Conservation (phyloP, 2,888 invertebrate genomes). For the Machimus atricapillus region DNA sequence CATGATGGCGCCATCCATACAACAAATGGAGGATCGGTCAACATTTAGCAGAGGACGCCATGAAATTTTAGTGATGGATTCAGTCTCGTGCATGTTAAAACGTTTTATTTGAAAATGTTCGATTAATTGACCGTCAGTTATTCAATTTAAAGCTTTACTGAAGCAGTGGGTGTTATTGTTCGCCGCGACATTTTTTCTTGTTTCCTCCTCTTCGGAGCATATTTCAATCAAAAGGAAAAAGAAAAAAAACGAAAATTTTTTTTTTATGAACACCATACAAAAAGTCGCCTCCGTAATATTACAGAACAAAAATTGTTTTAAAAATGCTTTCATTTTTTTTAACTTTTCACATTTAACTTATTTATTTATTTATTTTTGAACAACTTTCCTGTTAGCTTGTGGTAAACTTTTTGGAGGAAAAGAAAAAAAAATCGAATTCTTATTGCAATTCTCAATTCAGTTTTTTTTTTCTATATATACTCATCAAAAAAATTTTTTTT, state of each 20-base stretch:
- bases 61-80: neutral
- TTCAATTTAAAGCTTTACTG: neutral
- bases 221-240: neutral
- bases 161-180: neutral
- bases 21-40: conserved; percentile 32
- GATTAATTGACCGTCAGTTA: neutral
- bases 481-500: neutral
- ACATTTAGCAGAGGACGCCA: conserved; percentile 20
- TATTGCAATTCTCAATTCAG: neutral
- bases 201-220: neutral
- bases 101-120: neutral
- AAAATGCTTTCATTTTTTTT: neutral
- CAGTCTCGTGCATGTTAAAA: neutral
- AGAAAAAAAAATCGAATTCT: neutral
- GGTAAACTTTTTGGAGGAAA: neutral
- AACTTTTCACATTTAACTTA: neutral
- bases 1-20: conserved; percentile 29
- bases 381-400: neutral
- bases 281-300: neutral
- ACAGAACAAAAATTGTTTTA: neutral
- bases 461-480: neutral
- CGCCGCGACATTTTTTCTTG: neutral
- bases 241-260: neutral
- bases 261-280: neutral
- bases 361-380: neutral